Percentiles rank a stretch among this genome's conserved stretches.
Evolutionary conservation across 2,797 vertebrate genomes (phyloP).

Genomic region (Silurus lanzhouensis): DNA sequence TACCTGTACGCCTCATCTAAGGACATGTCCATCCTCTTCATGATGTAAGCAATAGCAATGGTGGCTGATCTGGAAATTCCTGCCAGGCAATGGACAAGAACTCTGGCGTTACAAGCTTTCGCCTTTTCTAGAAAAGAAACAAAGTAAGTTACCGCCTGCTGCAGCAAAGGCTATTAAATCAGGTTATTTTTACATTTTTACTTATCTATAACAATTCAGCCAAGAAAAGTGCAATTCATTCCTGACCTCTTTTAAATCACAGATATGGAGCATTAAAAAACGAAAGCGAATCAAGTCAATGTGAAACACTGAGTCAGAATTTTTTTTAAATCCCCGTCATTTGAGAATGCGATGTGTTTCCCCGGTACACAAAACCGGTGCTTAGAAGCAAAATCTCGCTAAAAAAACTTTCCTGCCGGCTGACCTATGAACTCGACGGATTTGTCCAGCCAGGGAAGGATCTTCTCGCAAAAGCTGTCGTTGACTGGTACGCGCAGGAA

Average conservation of each 20-base stretch:
- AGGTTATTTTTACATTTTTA: neutral
- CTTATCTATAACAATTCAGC: neutral
- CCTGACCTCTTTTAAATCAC: neutral
- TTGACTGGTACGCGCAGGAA: slow-evolving; percentile 95
- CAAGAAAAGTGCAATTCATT: neutral
- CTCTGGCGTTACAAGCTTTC: slow-evolving; percentile 87
- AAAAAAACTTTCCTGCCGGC: slow-evolving; percentile 28
- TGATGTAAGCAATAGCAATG: slow-evolving; percentile 97
- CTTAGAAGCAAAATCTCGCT: neutral
- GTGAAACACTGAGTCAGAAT: neutral
- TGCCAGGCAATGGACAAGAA: slow-evolving; percentile 96
- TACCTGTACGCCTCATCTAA: slow-evolving; percentile 97
- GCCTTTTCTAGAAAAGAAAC: slow-evolving; percentile 82
- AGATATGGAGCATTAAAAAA: neutral
- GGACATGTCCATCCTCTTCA: slow-evolving; percentile 97
- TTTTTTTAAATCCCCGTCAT: neutral
- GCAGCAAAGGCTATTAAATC: neutral
- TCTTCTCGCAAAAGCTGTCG: slow-evolving; percentile 97
- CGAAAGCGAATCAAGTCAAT: neutral
- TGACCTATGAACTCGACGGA: slow-evolving; percentile 97
- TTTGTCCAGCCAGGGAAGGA: slow-evolving; percentile 93
- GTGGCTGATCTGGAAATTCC: slow-evolving; percentile 96
- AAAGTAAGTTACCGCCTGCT: slow-evolving; percentile 23
- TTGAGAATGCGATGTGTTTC: neutral
- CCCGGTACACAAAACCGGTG: neutral